Conservation (phyloP, 1,140 invertebrate species). For the Magallana angulata region DNA sequence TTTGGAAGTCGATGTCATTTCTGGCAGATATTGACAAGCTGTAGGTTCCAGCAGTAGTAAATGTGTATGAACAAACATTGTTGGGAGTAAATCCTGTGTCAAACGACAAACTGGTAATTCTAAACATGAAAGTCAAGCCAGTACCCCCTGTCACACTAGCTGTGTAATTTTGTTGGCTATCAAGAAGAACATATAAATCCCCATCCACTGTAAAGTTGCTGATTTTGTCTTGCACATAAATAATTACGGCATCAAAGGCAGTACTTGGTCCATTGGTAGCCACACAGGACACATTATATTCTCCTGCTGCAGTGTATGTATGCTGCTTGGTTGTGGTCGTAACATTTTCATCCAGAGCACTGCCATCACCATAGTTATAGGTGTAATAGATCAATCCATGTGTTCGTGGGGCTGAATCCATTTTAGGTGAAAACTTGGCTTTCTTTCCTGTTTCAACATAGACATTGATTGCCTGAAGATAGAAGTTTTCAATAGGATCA, state of each 20-base stretch:
- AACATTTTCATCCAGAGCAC: conserved; percentile 12
- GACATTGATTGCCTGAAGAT: not conserved
- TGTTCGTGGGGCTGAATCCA: conserved; percentile 25
- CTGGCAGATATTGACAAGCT: conserved; percentile 47
- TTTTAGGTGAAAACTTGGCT: conserved; percentile 43
- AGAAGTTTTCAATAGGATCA: conserved; percentile 41
- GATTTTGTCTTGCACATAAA: conserved; percentile 47
- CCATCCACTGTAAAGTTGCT: conserved; percentile 42
- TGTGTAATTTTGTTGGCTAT: conserved; percentile 18
- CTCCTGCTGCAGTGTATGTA: conserved; percentile 33
- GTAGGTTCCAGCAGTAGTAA: conserved; percentile 37
- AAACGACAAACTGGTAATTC: not conserved
- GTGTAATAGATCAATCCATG: conserved; percentile 48
- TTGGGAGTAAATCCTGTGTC: conserved; percentile 30
- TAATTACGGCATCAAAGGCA: not conserved
- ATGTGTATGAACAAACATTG: conserved; percentile 19
- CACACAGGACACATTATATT: conserved; percentile 36
- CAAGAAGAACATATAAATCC: conserved; percentile 3
- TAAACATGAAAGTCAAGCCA: conserved; percentile 43
- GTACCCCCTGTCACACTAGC: conserved; percentile 46
- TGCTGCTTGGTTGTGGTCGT: conserved; percentile 14
- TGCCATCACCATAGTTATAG: conserved; percentile 54
- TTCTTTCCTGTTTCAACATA: conserved; percentile 21
- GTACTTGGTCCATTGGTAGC: conserved; percentile 43
- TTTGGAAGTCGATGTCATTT: conserved; percentile 42